Evolutionary conservation across 2,888 invertebrate genomes (phyloP).

Genomic region (Disparrhopalites patrizii): DNA sequence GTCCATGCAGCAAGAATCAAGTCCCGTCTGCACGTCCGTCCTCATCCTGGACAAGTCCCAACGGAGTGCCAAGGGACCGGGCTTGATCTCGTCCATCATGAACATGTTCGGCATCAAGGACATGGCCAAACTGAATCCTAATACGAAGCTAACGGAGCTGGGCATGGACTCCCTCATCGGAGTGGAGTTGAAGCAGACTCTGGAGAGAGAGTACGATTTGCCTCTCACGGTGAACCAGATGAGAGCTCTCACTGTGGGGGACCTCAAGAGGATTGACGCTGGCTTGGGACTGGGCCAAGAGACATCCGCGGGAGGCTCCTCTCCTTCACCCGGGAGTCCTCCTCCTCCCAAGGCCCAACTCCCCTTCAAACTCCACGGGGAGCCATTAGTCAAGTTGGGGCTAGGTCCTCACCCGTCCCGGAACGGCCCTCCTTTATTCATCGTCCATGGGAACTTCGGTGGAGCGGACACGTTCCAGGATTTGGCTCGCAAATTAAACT

Average conservation of each 20-base stretch:
- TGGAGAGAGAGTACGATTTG: slow-evolving; percentile 56
- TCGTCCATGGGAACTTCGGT: slow-evolving; percentile 23
- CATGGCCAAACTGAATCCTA: slow-evolving; percentile 53
- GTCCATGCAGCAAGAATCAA: slow-evolving; percentile 63
- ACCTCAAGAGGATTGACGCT: slow-evolving; percentile 16
- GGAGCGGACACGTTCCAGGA: not conserved
- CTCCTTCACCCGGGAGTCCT: not conserved
- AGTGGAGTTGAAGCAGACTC: slow-evolving; percentile 58
- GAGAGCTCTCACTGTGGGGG: slow-evolving; percentile 44
- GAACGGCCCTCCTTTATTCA: not conserved
- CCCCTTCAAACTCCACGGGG: not conserved
- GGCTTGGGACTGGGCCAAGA: slow-evolving; percentile 5
- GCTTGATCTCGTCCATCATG: slow-evolving; percentile 52
- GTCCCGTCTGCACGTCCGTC: slow-evolving; percentile 68
- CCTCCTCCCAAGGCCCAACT: not conserved
- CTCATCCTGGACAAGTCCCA: slow-evolving; percentile 53
- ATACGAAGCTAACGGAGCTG: slow-evolving; percentile 57
- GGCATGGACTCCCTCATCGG: slow-evolving; percentile 62
- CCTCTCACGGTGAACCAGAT: slow-evolving; percentile 56
- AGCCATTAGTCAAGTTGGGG: slow-evolving; percentile 10
- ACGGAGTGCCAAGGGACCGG: slow-evolving; percentile 33
- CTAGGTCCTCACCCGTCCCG: not conserved
- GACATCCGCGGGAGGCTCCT: not conserved
- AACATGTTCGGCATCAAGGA: slow-evolving; percentile 57
- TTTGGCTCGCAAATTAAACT: slow-evolving; percentile 11